These are phyloP conservation scores for Tricholauxania praeusta DNA, from an alignment of 2,888 invertebrate genomes.

Conservation along the genomic window DNA sequence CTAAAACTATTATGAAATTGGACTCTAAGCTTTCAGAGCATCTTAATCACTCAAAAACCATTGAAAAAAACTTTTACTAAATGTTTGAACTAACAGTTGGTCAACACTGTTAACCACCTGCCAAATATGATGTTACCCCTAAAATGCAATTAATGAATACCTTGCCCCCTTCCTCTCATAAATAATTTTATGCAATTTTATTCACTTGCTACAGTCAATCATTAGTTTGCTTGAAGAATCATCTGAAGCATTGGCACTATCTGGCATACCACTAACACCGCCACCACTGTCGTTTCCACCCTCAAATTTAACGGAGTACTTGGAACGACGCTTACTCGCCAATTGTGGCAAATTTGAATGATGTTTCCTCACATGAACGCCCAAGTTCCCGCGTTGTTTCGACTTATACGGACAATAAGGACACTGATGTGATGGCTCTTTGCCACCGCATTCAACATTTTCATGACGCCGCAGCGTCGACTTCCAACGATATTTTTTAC, in stretches of 20 bases:
- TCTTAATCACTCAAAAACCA: no score
- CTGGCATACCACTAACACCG: conserved; percentile 45
- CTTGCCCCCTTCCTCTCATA: neutral
- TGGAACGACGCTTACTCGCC: conserved; percentile 63
- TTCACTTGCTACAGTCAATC: conserved; percentile 60
- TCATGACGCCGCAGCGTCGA: conserved; percentile 85
- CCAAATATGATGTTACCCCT: no score
- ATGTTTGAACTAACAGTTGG: no score
- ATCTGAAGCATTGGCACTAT: conserved; percentile 53
- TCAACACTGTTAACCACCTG: no score
- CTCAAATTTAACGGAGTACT: conserved; percentile 59
- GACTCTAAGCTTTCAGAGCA: no score
- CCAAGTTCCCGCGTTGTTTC: conserved; percentile 83
- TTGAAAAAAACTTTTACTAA: no score
- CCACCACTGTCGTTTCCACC: conserved; percentile 43
- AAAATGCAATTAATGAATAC: neutral
- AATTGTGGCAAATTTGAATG: conserved; percentile 69
- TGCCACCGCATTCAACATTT: conserved; percentile 85
- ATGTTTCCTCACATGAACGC: conserved; percentile 83
- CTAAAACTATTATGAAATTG: no score
- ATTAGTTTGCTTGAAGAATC: conserved; percentile 61
- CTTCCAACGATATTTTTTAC: conserved; percentile 87
- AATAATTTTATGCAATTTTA: neutral
- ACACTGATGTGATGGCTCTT: conserved; percentile 83
- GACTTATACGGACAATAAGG: conserved; percentile 82